Evolutionary conservation across 2,113 vertebrate genomes (phyloP), one percentile per base, ranked within the genome.

Genomic region (Apteryx mantelli): DNA sequence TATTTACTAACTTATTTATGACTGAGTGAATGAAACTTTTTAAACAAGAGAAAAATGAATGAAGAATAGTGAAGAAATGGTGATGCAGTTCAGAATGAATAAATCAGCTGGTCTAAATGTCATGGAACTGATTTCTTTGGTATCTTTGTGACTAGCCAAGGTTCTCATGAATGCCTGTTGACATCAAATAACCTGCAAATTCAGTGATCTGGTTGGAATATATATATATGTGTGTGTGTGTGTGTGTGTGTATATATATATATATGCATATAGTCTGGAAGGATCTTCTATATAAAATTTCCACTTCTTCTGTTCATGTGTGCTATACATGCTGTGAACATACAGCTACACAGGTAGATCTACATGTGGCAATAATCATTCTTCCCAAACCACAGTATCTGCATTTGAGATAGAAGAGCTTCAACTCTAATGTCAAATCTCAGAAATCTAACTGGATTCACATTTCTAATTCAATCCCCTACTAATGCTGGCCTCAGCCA

Each of bases 1-100:
- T 96, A 95, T 94, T 96, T 96, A 91, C 28, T 96, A 76, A 86
- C 50, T 95, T 95, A 91, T 95, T 95, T 93, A 96, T 93, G 88
- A 93, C 19, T 36, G 25, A 64, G 13, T 84, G 60, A 94, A 95
- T 96, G 82, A 90, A 96, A 95, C 82, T 95, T 96, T 94, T 96
- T 93, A 79, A 96, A 95, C 1, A 32, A 86, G 66, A 52, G 71
- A 20, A 85, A 94, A 94, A 90, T 93, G 64, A 96, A 93, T 88
- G 94, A 94, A 81, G 46, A 95, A 91, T 55, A 89, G 55, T 11
- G 26, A 93, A 95, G 87, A 88, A 95, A 91, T 56, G 7, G 74
- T 81, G 38, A 44, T 55, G 68, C 38, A 21, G 17, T 78, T 91
- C 68, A 77, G 68, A 83, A 94, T 90, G 24, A 95, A 94, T 88